Conservation (phyloP, 2,113 vertebrate genomes). For the Corythaeola cristata region DNA sequence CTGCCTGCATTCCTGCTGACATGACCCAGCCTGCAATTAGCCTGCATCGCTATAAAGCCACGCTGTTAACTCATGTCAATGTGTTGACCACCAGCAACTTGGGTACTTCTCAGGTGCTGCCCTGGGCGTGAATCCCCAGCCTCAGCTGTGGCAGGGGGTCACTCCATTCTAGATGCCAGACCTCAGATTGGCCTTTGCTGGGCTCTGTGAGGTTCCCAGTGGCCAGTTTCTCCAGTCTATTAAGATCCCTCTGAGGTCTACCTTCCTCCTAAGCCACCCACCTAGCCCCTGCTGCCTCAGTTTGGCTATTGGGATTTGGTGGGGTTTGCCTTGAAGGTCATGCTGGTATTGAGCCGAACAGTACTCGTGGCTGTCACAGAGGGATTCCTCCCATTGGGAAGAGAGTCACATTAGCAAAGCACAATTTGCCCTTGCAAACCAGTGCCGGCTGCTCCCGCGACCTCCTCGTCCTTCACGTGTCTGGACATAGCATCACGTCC, state of each 20-base stretch:
- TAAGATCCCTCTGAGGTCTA: not conserved
- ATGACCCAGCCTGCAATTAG: not conserved
- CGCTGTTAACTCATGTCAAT: not conserved
- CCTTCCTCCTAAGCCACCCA: not conserved
- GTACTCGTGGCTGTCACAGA: not conserved
- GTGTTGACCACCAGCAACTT: not conserved
- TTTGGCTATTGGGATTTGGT: not conserved
- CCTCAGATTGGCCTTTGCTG: not conserved
- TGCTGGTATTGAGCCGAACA: not conserved
- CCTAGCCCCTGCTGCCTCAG: not conserved
- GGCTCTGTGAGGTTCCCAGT: not conserved
- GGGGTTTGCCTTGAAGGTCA: not conserved
- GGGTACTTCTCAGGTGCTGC: not conserved
- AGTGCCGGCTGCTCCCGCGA: not conserved
- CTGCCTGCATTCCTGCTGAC: not conserved
- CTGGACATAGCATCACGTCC: not conserved
- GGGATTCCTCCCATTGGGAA: accelerated
- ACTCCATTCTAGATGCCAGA: not conserved
- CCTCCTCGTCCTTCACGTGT: not conserved
- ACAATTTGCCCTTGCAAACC: not conserved
- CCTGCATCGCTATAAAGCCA: not conserved
- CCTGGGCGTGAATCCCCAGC: not conserved
- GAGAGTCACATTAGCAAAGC: not conserved
- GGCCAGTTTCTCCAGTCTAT: not conserved
- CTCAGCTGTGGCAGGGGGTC: not conserved